Evolutionary conservation across 2,113 vertebrate species (phyloP).

Genomic region (Barbus barbus): DNA sequence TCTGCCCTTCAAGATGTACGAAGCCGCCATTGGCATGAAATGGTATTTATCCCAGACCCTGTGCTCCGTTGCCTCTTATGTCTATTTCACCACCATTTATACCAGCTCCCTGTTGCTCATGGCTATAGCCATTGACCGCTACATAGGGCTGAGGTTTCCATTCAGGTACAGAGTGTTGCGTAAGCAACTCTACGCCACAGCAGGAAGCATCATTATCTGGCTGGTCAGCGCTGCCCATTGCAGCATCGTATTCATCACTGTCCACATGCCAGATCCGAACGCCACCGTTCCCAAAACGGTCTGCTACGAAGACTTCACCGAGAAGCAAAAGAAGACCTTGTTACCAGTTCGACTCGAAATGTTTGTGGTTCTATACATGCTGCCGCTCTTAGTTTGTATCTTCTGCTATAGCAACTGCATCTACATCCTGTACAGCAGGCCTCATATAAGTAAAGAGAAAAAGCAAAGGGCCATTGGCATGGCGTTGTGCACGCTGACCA

Average conservation of each 20-base stretch:
- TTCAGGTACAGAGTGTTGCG: slow-evolving; percentile 67
- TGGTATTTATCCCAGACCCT: slow-evolving; percentile 65
- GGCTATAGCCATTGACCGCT: slow-evolving; percentile 75
- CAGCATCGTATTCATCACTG: slow-evolving; percentile 65
- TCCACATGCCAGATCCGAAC: slow-evolving; percentile 54
- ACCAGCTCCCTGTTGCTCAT: slow-evolving; percentile 77
- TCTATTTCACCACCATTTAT: slow-evolving; percentile 79
- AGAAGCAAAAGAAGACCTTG: slow-evolving; percentile 67
- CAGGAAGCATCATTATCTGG: slow-evolving; percentile 65
- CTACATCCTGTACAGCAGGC: slow-evolving; percentile 60
- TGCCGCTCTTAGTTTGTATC: slow-evolving; percentile 69
- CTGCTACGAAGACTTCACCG: slow-evolving; percentile 75
- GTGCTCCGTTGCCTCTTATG: slow-evolving; percentile 70
- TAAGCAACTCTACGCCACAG: slow-evolving; percentile 35
- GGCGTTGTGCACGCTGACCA: slow-evolving; percentile 71
- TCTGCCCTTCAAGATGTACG: slow-evolving; percentile 75
- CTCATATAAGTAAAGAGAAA: slow-evolving; percentile 59
- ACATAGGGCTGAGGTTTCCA: slow-evolving; percentile 72
- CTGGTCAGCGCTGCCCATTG: slow-evolving; percentile 73
- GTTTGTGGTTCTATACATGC: slow-evolving; percentile 72
- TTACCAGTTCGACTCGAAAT: slow-evolving; percentile 74
- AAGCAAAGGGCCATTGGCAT: slow-evolving; percentile 76
- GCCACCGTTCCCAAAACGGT: background rate
- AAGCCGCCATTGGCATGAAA: slow-evolving; percentile 49
- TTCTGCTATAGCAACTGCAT: slow-evolving; percentile 72